A percentile compares a stretch with the other conserved stretches of the same genome.
phyloP scores from a whole-genome alignment of 2,113 vertebrate genomes.

The Hyperoodon ampullatus region DNA sequence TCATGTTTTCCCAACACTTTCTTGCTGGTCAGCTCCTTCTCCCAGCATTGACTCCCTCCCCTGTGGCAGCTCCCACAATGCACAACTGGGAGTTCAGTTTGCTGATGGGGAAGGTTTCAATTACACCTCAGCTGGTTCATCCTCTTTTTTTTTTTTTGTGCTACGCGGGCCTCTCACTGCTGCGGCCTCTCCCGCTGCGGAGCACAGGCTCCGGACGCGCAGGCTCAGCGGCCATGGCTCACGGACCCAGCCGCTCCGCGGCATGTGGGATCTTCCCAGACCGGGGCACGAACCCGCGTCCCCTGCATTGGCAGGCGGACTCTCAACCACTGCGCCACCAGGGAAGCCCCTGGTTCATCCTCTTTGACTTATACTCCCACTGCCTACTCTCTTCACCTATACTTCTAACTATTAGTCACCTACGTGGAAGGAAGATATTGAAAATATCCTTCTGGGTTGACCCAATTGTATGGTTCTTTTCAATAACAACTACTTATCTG shows the following conservation, averaged over 20 bases:
- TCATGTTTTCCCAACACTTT: background rate
- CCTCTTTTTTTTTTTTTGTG: background rate
- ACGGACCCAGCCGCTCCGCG: too few species aligned
- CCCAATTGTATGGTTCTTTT: background rate
- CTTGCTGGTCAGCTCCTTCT: background rate
- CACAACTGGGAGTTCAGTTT: background rate
- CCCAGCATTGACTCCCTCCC: background rate
- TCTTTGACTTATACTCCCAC: conserved; percentile 38
- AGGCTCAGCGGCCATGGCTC: too few species aligned
- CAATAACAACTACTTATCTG: background rate
- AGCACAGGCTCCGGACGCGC: too few species aligned
- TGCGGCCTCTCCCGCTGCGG: too few species aligned
- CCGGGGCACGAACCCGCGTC: too few species aligned
- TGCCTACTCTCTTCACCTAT: background rate
- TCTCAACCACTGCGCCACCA: too few species aligned
- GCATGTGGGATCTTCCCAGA: too few species aligned
- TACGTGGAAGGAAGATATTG: background rate
- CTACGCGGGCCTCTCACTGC: too few species aligned
- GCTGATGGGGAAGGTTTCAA: conserved; percentile 10
- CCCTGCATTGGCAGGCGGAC: too few species aligned
- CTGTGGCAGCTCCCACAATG: background rate
- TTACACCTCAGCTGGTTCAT: background rate
- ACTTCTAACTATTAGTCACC: conserved; percentile 36
- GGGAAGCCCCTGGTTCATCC: background rate
- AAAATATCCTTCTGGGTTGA: conserved; percentile 4